Evolutionary conservation across 37 sponge, comb jelly and placozoan genomes (phyloP).

Genomic region (Hexactinellida sp.): DNA sequence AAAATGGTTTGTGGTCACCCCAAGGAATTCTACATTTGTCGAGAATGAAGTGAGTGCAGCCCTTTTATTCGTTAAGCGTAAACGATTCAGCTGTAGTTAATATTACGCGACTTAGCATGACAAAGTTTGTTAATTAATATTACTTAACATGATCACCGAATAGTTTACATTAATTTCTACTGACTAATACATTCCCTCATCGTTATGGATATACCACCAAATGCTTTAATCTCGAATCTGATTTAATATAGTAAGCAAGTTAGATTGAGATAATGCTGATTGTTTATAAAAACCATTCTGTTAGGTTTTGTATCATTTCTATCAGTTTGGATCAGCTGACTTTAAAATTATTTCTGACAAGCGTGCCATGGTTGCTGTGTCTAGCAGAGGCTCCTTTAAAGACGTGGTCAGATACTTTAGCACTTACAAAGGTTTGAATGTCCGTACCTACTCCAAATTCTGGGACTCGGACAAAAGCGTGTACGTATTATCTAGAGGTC

Average conservation of each 20-base stretch:
- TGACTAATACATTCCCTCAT: too few species aligned
- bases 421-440: slow-evolving; percentile 9
- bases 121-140: too few species aligned
- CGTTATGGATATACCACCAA: too few species aligned
- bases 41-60: neutral
- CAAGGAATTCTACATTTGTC: neutral
- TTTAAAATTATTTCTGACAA: neutral
- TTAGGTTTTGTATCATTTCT: neutral
- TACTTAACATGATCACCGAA: too few species aligned
- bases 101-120: too few species aligned
- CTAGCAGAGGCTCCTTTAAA: slow-evolving; percentile 5
- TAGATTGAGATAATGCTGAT: too few species aligned
- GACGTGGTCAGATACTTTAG: neutral
- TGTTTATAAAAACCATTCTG: neutral
- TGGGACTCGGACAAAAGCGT: neutral
- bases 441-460: neutral
- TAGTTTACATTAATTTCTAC: too few species aligned
- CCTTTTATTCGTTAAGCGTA: neutral
- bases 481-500: neutral
- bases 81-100: too few species aligned
- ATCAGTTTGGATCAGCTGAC: slow-evolving; percentile 8
- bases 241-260: too few species aligned
- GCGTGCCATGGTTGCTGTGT: neutral
- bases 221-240: too few species aligned
- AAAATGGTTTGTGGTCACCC: slow-evolving; percentile 27